These are phyloP conservation scores for Oplegnathus fasciatus DNA, from an alignment of 2,113 vertebrate species.

Conservation along the genomic window DNA sequence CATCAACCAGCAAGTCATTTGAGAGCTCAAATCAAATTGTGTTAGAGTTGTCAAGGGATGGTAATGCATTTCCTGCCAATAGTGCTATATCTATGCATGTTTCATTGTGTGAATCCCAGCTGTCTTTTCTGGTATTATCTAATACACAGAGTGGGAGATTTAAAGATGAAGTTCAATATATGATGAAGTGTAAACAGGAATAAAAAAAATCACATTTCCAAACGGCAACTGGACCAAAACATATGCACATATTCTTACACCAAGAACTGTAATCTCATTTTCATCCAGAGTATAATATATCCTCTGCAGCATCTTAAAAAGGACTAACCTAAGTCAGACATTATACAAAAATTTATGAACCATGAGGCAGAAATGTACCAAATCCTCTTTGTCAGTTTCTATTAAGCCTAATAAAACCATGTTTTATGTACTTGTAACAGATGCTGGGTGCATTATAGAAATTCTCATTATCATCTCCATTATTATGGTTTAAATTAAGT, in stretches of 20 bases:
- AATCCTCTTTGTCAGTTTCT: neutral
- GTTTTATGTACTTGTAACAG: neutral
- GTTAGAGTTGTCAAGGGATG: neutral
- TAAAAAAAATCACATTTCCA: neutral
- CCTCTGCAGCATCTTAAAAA: neutral
- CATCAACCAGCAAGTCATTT: neutral
- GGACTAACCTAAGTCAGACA: neutral
- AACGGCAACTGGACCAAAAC: neutral
- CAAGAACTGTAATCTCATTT: neutral
- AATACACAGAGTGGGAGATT: neutral
- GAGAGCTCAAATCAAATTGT: neutral
- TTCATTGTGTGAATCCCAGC: neutral
- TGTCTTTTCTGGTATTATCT: neutral
- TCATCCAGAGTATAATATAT: neutral
- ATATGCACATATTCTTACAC: neutral
- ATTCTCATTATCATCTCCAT: constrained; percentile 1
- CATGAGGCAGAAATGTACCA: neutral
- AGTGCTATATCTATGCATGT: neutral
- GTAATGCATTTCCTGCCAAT: neutral
- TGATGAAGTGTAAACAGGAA: neutral
- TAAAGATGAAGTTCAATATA: neutral
- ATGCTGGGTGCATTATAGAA: neutral
- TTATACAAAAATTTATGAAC: constrained; percentile 8
- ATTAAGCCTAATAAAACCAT: constrained; percentile 1
- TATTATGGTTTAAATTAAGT: constrained; percentile 7